phyloP scores from a whole-genome alignment of 30 jellyfish, hydroid and myxozoan genomes.

The Aurelia sp. region DNA sequence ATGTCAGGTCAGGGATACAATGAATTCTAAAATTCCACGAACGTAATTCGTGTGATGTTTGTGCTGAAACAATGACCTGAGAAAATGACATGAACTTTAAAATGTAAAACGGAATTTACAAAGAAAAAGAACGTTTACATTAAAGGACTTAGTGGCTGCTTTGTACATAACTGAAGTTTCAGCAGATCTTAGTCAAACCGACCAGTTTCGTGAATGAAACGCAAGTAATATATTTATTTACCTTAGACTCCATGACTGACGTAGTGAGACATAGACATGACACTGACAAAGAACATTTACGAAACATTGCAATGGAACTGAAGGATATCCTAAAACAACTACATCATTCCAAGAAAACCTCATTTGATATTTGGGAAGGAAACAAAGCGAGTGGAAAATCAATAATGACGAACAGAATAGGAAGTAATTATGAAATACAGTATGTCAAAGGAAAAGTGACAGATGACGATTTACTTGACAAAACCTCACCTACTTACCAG shows the following conservation, averaged over 20 bases:
- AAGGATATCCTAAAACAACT: conserved; percentile 76
- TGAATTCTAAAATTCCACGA: no score
- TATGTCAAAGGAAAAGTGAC: conserved; percentile 57
- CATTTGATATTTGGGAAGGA: conserved; percentile 61
- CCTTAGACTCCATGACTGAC: conserved; percentile 56
- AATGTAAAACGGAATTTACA: no score
- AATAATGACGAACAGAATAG: conserved; percentile 40
- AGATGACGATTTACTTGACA: conserved; percentile 51
- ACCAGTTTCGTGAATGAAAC: no score
- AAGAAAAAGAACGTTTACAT: no score
- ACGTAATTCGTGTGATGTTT: no score
- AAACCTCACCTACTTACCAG: conserved; percentile 30
- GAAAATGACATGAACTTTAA: no score
- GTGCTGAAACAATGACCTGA: no score
- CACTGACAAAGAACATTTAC: conserved; percentile 58
- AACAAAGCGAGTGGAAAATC: conserved; percentile 24
- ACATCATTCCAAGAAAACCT: conserved; percentile 39
- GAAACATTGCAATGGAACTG: conserved; percentile 71
- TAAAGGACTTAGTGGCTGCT: no score
- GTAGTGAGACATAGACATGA: conserved; percentile 18
- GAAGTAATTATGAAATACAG: conserved; percentile 71
- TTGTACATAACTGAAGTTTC: no score
- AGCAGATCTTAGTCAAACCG: no score
- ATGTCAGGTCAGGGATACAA: no score
- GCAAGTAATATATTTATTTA: no score